These are phyloP conservation scores for Thyatira batis DNA, from an alignment of 2,888 invertebrate genomes.

Conservation along the genomic window DNA sequence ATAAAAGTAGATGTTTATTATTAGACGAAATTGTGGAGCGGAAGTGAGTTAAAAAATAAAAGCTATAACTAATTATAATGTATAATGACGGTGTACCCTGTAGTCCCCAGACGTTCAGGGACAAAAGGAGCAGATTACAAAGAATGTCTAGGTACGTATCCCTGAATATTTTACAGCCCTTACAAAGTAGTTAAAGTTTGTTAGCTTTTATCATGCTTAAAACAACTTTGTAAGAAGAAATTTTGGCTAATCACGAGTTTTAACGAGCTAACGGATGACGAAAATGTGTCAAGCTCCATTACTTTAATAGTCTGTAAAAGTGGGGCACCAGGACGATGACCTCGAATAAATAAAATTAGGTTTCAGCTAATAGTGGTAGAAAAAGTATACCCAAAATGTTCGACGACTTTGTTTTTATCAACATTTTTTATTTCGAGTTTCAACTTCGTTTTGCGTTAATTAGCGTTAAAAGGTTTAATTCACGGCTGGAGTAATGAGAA, in stretches of 20 bases:
- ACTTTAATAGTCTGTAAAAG: slow-evolving; percentile 21
- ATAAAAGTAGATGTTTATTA: too few species aligned
- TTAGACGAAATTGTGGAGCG: too few species aligned
- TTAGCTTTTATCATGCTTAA: neutral
- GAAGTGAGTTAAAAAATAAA: too few species aligned
- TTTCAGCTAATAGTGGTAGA: neutral
- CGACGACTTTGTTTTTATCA: too few species aligned
- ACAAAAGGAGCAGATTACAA: neutral
- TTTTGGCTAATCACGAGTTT: neutral
- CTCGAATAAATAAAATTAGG: neutral
- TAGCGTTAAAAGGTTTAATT: neutral
- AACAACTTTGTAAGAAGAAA: neutral
- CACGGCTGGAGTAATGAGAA: neutral
- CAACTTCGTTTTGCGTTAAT: neutral
- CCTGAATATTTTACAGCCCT: neutral
- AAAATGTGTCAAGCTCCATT: slow-evolving; percentile 24
- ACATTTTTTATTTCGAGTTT: neutral
- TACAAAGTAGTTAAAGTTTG: neutral
- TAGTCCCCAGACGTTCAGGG: neutral
- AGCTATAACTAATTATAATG: neutral
- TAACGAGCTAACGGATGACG: slow-evolving; percentile 1
- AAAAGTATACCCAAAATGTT: neutral
- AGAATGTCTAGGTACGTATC: neutral
- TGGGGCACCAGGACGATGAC: slow-evolving; percentile 7
- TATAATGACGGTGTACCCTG: neutral